A percentile compares a stretch with the other conserved stretches of the same genome.
Conservation (phyloP, 2,113 vertebrate species). For the Cyprinodon variegatus region DNA sequence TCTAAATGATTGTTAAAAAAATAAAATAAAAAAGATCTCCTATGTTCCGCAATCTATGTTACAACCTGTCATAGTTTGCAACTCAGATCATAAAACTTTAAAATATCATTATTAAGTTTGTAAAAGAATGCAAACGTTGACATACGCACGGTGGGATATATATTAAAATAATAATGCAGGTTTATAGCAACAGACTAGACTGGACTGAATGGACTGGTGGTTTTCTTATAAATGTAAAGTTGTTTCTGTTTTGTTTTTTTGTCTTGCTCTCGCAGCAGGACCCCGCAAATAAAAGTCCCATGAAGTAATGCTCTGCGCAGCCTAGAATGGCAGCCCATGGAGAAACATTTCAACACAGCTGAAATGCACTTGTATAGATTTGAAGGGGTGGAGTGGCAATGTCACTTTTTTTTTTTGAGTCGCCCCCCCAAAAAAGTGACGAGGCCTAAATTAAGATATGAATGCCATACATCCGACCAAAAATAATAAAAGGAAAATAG, state of each 20-base stretch:
- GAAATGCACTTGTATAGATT: constrained; percentile 84
- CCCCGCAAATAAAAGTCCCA: constrained; percentile 84
- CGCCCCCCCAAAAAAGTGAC: constrained; percentile 94
- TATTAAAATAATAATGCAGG: constrained; percentile 83
- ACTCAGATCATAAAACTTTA: constrained; percentile 88
- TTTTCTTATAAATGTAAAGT: constrained; percentile 76
- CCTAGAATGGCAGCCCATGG: constrained; percentile 81
- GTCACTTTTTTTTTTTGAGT: constrained; percentile 88
- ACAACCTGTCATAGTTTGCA: constrained; percentile 78
- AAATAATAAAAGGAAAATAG: constrained; percentile 83
- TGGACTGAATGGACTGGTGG: constrained; percentile 77
- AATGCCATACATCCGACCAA: constrained; percentile 92
- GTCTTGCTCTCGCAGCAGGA: constrained; percentile 67
- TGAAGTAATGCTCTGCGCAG: constrained; percentile 84
- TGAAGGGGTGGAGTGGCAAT: constrained; percentile 67
- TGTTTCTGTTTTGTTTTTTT: constrained; percentile 51
- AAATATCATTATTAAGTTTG: constrained; percentile 87
- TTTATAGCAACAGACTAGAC: constrained; percentile 85
- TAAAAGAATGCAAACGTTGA: constrained; percentile 87
- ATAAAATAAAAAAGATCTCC: constrained; percentile 83
- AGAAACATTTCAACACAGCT: constrained; percentile 87
- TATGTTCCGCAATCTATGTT: constrained; percentile 88
- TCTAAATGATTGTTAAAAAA: constrained; percentile 86
- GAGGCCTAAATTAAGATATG: constrained; percentile 89
- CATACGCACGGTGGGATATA: constrained; percentile 86